These are phyloP conservation scores for Galerucella calmariensis DNA, from an alignment of 2,888 invertebrate species.

Conservation along the genomic window DNA sequence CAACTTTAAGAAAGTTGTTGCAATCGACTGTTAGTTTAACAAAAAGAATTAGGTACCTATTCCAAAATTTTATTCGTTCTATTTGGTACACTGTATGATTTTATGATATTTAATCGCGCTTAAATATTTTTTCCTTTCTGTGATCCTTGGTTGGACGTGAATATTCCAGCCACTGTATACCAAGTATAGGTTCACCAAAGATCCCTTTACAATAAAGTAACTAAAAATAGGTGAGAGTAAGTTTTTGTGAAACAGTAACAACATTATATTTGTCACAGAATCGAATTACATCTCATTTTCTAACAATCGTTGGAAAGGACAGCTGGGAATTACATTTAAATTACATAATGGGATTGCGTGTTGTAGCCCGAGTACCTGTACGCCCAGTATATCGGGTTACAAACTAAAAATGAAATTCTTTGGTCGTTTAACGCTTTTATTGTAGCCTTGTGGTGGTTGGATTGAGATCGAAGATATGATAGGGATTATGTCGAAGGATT, in stretches of 20 bases:
- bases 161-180: not conserved
- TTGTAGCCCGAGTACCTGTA: constrained; percentile 36
- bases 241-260: constrained; percentile 56
- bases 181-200: not conserved
- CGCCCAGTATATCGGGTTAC: constrained; percentile 40
- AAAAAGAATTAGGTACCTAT: too few relatives aligned
- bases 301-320: constrained; percentile 37
- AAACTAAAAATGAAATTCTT: constrained; percentile 31
- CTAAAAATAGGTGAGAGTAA: constrained; percentile 48
- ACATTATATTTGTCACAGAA: constrained; percentile 48
- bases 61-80: too few relatives aligned
- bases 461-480: constrained; percentile 34
- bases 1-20: too few relatives aligned
- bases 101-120: too few relatives aligned
- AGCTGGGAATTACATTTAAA: constrained; percentile 45
- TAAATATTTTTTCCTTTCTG: too few relatives aligned
- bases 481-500: constrained; percentile 14
- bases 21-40: too few relatives aligned
- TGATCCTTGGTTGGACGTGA: not conserved
- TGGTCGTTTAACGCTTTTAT: constrained; percentile 27
- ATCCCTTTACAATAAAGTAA: not conserved
- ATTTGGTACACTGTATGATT: too few relatives aligned
- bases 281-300: constrained; percentile 45
- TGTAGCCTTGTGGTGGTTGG: constrained; percentile 29
- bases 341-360: constrained; percentile 46